Evolutionary conservation across 2,113 vertebrate species (phyloP).

Genomic region (Melozone crissalis): DNA sequence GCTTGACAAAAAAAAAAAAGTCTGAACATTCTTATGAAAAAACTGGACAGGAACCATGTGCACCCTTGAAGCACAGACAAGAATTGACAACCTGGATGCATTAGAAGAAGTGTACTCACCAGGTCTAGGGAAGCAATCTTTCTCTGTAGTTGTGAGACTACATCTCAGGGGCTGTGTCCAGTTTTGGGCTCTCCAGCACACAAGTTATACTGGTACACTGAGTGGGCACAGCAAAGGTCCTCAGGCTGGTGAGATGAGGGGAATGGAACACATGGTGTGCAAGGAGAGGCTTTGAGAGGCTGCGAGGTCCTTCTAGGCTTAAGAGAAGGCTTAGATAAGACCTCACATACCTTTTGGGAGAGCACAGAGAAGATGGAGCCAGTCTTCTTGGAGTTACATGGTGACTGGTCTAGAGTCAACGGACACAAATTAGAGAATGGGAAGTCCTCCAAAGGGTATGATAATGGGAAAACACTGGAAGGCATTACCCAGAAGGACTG

Average conservation of each 20-base stretch:
- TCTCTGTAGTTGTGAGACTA: background rate
- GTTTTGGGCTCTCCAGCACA: background rate
- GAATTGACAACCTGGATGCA: background rate
- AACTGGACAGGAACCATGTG: background rate
- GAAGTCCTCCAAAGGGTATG: background rate
- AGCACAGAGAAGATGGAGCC: background rate
- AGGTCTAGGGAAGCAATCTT: background rate
- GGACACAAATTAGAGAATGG: background rate
- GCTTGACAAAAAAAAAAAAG: background rate
- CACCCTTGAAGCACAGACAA: background rate
- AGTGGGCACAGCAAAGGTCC: background rate
- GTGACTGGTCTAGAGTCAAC: background rate
- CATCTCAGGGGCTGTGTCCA: background rate
- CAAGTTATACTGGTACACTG: background rate
- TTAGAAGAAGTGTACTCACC: background rate
- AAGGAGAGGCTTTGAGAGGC: background rate
- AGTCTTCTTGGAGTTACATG: background rate
- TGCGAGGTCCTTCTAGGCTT: background rate
- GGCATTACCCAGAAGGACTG: background rate
- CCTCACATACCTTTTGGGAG: background rate
- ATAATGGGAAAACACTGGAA: background rate
- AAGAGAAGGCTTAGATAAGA: background rate
- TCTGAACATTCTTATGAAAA: background rate
- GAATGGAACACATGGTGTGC: background rate
- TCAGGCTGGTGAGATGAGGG: background rate